Evolutionary conservation across 37 sponge, comb jelly and placozoan species (phyloP).

Genomic region (Eunapius fragilis): DNA sequence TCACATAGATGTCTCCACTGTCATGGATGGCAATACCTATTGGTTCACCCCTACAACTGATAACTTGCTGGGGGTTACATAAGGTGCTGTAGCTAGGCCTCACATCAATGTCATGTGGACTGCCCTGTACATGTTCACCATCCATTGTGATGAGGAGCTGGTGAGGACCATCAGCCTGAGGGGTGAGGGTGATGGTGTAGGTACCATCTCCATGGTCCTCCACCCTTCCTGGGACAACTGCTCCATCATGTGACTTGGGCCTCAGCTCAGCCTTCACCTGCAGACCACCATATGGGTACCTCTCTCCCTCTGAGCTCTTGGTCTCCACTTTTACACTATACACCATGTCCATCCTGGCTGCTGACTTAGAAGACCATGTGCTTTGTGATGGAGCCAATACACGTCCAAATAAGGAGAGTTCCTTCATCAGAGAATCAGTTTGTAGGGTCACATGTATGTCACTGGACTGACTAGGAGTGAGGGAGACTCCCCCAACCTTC

Average conservation of each 20-base stretch:
- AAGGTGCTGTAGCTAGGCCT: too few species aligned
- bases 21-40: conserved; percentile 9
- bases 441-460: background rate
- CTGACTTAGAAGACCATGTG: background rate
- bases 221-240: background rate
- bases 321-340: background rate
- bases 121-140: background rate
- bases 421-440: background rate
- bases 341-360: background rate
- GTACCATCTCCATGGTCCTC: background rate
- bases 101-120: background rate
- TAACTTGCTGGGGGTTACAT: background rate
- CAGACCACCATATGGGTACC: background rate
- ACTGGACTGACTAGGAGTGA: background rate
- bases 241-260: background rate
- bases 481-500: background rate
- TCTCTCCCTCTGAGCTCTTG: background rate
- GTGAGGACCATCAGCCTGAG: background rate
- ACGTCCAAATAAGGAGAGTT: background rate
- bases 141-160: background rate
- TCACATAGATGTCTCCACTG: background rate
- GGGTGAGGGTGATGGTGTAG: background rate
- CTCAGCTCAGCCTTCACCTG: background rate
- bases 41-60: background rate
- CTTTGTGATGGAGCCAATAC: conserved; percentile 4